A percentile compares a stretch with the other conserved stretches of the same genome.
phyloP scores from a whole-genome alignment of 2,888 invertebrate species.

The Calameuta filiformis region DNA sequence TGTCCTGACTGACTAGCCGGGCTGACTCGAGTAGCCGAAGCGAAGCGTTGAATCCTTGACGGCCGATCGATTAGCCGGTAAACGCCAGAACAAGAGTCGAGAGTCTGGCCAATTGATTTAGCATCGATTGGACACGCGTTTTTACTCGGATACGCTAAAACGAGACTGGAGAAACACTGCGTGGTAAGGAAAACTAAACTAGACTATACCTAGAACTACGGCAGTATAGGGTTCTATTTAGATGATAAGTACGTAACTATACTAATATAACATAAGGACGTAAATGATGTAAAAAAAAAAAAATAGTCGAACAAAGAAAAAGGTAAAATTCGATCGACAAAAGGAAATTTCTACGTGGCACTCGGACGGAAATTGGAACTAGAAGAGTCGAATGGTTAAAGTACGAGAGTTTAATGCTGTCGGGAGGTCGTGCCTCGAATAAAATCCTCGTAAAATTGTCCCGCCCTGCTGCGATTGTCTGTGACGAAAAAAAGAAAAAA shows the following conservation, averaged over 20 bases:
- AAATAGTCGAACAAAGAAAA: background rate
- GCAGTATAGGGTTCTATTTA: background rate
- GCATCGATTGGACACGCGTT: constrained; percentile 19
- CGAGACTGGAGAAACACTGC: background rate
- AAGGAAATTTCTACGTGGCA: background rate
- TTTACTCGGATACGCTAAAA: constrained; percentile 2
- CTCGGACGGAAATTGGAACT: background rate
- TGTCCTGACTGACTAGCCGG: background rate
- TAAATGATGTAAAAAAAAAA: background rate
- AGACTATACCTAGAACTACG: background rate
- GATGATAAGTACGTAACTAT: background rate
- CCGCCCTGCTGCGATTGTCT: background rate
- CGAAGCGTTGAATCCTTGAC: background rate
- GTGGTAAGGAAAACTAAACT: background rate
- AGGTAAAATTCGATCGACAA: background rate
- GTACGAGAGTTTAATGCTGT: background rate
- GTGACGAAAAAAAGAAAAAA: background rate
- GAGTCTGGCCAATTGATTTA: constrained; percentile 17
- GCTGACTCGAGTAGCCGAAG: background rate
- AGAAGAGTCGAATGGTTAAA: background rate
- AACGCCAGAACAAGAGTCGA: constrained; percentile 14
- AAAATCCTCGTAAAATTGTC: constrained; percentile 3
- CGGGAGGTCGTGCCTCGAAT: background rate
- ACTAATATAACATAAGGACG: background rate
- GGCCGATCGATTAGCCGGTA: background rate